Evolutionary conservation across 2,888 invertebrate genomes (phyloP).

Genomic region (Thereva unica): DNA sequence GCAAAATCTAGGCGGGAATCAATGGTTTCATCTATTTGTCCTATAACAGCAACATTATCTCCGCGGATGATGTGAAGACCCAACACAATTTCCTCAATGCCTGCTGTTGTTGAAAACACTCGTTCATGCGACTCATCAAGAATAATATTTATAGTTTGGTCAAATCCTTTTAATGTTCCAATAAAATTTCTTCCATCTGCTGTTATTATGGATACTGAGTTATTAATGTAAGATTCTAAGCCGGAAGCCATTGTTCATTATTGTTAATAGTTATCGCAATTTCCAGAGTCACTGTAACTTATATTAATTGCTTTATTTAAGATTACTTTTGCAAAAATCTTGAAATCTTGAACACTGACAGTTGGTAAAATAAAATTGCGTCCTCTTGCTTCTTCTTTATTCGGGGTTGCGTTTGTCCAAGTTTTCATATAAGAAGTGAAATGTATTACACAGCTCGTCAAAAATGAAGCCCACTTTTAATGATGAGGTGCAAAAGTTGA

Average conservation of each 20-base stretch:
- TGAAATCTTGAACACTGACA: too few relatives aligned
- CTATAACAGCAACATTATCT: constrained; percentile 93
- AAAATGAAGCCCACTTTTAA: too few relatives aligned
- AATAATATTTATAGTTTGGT: constrained; percentile 98
- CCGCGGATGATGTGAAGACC: constrained; percentile 98
- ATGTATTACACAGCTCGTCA: too few relatives aligned
- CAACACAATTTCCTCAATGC: constrained; percentile 93
- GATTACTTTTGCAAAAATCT: too few relatives aligned
- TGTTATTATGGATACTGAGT: constrained; percentile 93
- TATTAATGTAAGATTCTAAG: constrained; percentile 84
- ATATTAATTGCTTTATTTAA: too few relatives aligned
- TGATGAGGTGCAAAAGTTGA: too few relatives aligned
- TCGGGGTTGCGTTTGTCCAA: too few relatives aligned
- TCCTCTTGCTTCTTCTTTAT: too few relatives aligned
- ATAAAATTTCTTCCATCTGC: constrained; percentile 96
- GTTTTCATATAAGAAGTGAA: too few relatives aligned
- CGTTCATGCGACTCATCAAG: constrained; percentile 97
- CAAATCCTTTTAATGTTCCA: constrained; percentile 96
- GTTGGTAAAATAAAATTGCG: too few relatives aligned
- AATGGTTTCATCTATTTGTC: constrained; percentile 81
- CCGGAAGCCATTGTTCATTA: constrained; percentile 73
- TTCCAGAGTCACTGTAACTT: too few relatives aligned
- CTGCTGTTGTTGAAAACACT: constrained; percentile 91
- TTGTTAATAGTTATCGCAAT: too few relatives aligned
- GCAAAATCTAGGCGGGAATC: constrained; percentile 80